Percentiles rank a stretch among this genome's conserved stretches.
phyloP scores from a whole-genome alignment of 2,113 vertebrate species.

The Hypanus sabinus region DNA sequence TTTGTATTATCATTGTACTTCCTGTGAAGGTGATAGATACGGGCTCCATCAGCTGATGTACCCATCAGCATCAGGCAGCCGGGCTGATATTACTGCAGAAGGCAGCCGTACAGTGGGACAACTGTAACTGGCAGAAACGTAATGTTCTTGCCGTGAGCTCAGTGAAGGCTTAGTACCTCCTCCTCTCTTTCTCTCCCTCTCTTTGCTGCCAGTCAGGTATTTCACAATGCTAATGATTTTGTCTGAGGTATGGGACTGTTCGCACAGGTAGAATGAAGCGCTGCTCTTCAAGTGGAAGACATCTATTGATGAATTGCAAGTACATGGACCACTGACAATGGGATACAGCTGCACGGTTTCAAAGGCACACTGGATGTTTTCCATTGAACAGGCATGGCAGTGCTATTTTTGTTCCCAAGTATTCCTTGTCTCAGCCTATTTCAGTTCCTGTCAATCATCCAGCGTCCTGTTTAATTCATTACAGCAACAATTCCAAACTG shows the following conservation, averaged over 20 bases:
- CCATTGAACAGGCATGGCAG: not conserved
- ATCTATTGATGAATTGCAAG: not conserved
- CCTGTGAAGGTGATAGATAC: not conserved
- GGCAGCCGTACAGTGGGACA: not conserved
- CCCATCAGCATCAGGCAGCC: not conserved
- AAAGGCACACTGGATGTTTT: not conserved
- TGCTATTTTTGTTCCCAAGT: not conserved
- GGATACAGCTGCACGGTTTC: conserved; percentile 4
- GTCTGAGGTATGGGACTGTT: not conserved
- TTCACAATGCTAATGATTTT: not conserved
- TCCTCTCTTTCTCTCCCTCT: too few species aligned
- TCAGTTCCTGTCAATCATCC: not conserved
- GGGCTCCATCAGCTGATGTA: not conserved
- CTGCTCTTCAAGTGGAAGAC: not conserved
- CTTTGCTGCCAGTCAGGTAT: not conserved
- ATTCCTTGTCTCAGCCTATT: not conserved
- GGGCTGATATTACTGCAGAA: not conserved
- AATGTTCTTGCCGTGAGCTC: not conserved
- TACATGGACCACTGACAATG: not conserved
- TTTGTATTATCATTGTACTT: not conserved
- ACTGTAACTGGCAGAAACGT: not conserved
- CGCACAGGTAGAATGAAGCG: not conserved
- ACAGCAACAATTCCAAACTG: not conserved
- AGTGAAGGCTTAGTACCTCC: not conserved
- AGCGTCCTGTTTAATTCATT: not conserved